Evolutionary conservation across 1,140 invertebrate species (phyloP), one percentile per base, ranked within the genome.

Genomic region (Bradynema listronoti): DNA sequence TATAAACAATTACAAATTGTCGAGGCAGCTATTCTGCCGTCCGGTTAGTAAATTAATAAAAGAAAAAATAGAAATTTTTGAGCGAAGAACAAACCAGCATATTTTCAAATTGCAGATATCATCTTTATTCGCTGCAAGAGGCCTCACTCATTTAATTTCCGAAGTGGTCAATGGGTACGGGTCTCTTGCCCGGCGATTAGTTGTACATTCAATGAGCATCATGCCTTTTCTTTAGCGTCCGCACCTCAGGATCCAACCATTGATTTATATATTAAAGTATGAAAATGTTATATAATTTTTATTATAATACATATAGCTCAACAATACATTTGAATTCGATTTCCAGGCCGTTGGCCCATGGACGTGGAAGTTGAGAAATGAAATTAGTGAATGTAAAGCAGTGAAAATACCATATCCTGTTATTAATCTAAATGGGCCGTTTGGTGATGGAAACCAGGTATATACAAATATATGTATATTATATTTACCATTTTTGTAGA

Each of bases 381-480:
- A 91, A 73, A 94, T 97, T 75, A 91, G 95, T 81, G 89, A 91
- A 1, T 93, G 92, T 76, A 92, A 88, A 69, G 88, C 89, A 75
- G 86, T 87, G 0, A 89, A 90, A 65, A 85, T 87, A 69, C 81
- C 85, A 41, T 85, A 88, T 75, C 89, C 91, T 0, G 88, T 90
- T 81, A 81, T 87, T 43, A 85, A 91, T 51, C 85, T 99, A 45
- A 93, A 97, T 80, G 94, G 94, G 0, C 94, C 94, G 0, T 98
- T 94, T 72, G 94, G 94, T 0, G 93, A 93, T 24, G 94, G 94
- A 1, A 98, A 99, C 80, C 94, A 99, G 79, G 93, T 97, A 80
- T 96, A 91, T 92, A n/a, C 80, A 94, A 93, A 80, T 92, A 91
- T 72, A 89, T 92, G 79, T n/a, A n/a, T n/a, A n/a, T n/a, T n/a